Percentiles rank a stretch among this genome's conserved stretches.
Conservation (phyloP, 2,888 invertebrate species). For the Zaprionus lineosus region DNA sequence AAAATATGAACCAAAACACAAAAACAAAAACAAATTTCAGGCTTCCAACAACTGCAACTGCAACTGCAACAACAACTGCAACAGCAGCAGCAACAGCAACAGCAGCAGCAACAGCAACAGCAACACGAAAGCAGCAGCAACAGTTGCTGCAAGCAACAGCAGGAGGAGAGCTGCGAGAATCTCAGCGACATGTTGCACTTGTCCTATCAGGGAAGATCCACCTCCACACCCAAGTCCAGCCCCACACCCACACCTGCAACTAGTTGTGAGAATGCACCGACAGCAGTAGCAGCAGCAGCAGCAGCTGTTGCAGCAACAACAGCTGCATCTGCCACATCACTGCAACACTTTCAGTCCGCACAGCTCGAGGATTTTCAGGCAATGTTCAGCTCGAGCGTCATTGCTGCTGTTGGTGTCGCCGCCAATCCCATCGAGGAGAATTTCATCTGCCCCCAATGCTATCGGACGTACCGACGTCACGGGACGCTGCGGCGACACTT, state of each 20-base stretch:
- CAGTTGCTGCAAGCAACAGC: conserved; percentile 51
- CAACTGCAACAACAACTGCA: conserved; percentile 28
- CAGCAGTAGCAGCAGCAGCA: conserved; percentile 1
- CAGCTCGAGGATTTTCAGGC: conserved; percentile 66
- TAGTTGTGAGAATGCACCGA: neutral
- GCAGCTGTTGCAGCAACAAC: conserved; percentile 14
- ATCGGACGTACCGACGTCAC: conserved; percentile 84
- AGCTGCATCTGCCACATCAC: conserved; percentile 14
- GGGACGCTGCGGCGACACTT: conserved; percentile 84
- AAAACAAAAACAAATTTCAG: conserved; percentile 81
- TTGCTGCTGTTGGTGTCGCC: conserved; percentile 28
- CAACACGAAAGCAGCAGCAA: conserved; percentile 49
- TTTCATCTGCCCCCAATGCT: conserved; percentile 83
- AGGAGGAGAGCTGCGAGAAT: conserved; percentile 44
- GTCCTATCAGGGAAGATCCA: too few species aligned
- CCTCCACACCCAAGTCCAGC: too few species aligned
- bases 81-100: conserved; percentile 21
- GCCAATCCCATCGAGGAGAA: conserved; percentile 73
- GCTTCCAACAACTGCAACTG: conserved; percentile 59
- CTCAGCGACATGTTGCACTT: conserved; percentile 42
- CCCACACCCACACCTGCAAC: conserved; percentile 14
- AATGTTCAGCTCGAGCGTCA: conserved; percentile 34
- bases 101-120: conserved; percentile 32
- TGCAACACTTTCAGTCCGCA: conserved; percentile 60
- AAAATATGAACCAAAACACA: conserved; percentile 52